Percentiles rank a stretch among this genome's conserved stretches.
These are phyloP conservation scores for Phanerotoma sp. DNA, from an alignment of 2,888 invertebrate genomes.

Conservation along the genomic window DNA sequence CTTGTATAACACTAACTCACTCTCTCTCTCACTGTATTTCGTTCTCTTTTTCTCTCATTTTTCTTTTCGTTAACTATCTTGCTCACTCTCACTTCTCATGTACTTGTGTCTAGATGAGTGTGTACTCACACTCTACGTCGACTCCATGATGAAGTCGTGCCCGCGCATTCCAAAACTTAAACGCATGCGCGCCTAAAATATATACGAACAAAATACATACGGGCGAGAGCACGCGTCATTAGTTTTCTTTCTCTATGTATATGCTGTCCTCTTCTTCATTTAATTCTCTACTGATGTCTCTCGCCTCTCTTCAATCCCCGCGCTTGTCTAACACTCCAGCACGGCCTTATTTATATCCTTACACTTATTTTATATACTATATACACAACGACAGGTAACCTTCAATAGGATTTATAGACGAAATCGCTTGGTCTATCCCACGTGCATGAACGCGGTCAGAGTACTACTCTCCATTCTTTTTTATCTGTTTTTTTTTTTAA, in stretches of 20 bases:
- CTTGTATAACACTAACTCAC: constrained; percentile 16
- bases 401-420: constrained; percentile 56
- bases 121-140: constrained; percentile 27
- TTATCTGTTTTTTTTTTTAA: constrained; percentile 11
- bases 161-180: constrained; percentile 15
- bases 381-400: constrained; percentile 43
- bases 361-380: constrained; percentile 7
- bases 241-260: constrained; percentile 14
- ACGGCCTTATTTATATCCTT: constrained; percentile 20
- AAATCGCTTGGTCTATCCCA: constrained; percentile 41
- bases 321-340: constrained; percentile 19
- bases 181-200: constrained; percentile 36
- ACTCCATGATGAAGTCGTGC: constrained; percentile 47
- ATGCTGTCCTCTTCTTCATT: constrained; percentile 12
- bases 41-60: constrained; percentile 35
- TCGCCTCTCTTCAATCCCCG: constrained; percentile 15
- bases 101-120: constrained; percentile 12
- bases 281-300: not conserved
- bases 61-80: constrained; percentile 25
- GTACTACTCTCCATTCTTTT: constrained; percentile 7
- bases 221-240: constrained; percentile 18
- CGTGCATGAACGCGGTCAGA: constrained; percentile 17
- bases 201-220: constrained; percentile 3
- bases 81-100: constrained; percentile 13
- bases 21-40: constrained; percentile 28